phyloP scores from a whole-genome alignment of 2,797 vertebrate genomes.

The Falco berigora region DNA sequence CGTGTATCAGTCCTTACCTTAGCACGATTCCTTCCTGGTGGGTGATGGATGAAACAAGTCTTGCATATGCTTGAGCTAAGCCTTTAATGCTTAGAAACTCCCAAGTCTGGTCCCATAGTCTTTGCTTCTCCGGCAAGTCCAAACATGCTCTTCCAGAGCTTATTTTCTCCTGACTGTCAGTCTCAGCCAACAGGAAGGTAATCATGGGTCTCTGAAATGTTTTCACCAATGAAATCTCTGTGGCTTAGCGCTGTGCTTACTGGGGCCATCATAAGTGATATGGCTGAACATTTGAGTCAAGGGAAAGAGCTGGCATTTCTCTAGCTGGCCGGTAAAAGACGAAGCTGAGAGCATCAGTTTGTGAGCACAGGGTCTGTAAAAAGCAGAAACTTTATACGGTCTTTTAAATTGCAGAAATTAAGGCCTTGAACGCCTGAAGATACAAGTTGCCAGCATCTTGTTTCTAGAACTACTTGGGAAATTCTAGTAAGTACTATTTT shows the following conservation, averaged over 20 bases:
- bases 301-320: neutral
- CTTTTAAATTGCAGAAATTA: neutral
- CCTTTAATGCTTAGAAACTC: neutral
- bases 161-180: neutral
- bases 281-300: neutral
- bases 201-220: neutral
- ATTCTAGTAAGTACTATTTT: neutral
- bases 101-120: neutral
- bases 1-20: neutral
- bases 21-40: neutral
- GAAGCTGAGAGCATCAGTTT: neutral
- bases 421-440: neutral
- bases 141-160: neutral
- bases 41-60: neutral
- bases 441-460: neutral
- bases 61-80: neutral
- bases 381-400: neutral
- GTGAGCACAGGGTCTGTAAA: neutral
- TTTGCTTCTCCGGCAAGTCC: neutral
- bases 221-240: neutral
- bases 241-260: neutral
- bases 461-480: neutral
- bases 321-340: neutral
- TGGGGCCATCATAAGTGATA: too few relatives aligned
- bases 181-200: neutral